Percentiles rank a stretch among this genome's conserved stretches.
Conservation (phyloP, 1,140 invertebrate genomes). For the Zeugodacus cucurbitae region DNA sequence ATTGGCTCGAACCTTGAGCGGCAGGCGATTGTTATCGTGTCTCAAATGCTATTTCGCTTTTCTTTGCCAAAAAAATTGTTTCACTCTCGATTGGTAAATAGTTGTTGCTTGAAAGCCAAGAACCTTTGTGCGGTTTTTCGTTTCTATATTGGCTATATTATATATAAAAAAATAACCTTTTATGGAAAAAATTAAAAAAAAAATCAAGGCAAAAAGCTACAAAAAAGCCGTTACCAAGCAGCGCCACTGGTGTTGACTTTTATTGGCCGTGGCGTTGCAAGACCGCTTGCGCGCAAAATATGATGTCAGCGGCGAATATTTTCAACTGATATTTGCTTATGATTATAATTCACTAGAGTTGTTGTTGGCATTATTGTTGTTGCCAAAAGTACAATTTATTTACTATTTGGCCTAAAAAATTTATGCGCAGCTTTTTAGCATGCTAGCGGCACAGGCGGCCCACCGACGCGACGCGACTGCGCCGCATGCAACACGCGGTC, state of each 20-base stretch:
- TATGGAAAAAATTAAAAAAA: neutral
- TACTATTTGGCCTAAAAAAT: neutral
- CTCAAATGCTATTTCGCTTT: conserved; percentile 28
- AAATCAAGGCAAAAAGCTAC: neutral
- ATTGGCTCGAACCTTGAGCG: conserved; percentile 31
- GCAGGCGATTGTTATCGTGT: conserved; percentile 16
- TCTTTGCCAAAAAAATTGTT: conserved; percentile 22
- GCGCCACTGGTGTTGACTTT: conserved; percentile 26
- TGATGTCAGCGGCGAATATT: conserved; percentile 33
- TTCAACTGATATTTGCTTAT: conserved; percentile 23
- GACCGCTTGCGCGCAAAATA: neutral
- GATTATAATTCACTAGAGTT: neutral
- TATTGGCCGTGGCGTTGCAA: neutral
- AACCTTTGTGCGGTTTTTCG: neutral
- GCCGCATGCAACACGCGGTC: neutral
- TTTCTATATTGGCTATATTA: neutral
- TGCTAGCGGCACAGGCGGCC: neutral
- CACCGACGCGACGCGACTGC: neutral
- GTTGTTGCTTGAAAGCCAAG: neutral
- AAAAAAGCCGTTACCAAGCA: neutral
- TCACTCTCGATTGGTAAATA: neutral
- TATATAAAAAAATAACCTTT: neutral
- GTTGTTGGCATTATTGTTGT: neutral
- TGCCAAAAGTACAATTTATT: neutral
- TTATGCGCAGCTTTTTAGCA: neutral